Evolutionary conservation across 37 sponge, comb jelly and placozoan species (phyloP), one percentile per base, ranked within the genome.

Genomic region (Eunapius fragilis): DNA sequence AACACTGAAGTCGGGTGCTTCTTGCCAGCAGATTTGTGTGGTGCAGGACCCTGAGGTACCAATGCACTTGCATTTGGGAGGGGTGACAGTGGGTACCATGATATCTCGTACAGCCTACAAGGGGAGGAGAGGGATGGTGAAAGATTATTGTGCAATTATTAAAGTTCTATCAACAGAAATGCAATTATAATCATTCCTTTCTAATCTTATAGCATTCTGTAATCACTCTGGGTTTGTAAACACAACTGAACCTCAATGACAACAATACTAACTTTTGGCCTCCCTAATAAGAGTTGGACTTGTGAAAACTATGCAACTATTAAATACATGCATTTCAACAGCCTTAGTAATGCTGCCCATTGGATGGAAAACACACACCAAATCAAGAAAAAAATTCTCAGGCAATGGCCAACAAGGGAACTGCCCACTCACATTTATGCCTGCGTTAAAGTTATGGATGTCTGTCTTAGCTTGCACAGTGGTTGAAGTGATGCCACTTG

Each of bases 41-140:
- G 90, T 79, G 75, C 90, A 90, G 9, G 85, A 32, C 24, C 85
- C 90, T 47, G 90, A 90, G 2, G 85, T 23, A 67, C 90, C 90
- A 67, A 74, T 58, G 69, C 90, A 90, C 14, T 28, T 48, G 68
- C 90, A 90, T 14, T 67, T 32, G 25, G 26, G 28, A 2, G 71
- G 70, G n/a, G n/a, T n/a, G n/a, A n/a, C n/a, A 25, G 71, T n/a
- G 13, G 30, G 17, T 24, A 25, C 71, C 17, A 77, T 37, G 9
- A 35, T 19, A 69, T 69, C 82, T 31, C 31, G 6, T 6, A 81
- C 38, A 2, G 70, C 38, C 82, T 81, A 71, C 31, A 31, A 32
- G 32, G 32, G 25, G 45, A 77, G 13, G 26, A 77, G 13, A 34
- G 26, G 37, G 25, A 13, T 23, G 37, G 5, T 2, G 37, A 34